Percentiles rank a stretch among this genome's conserved stretches.
These are phyloP conservation scores for Bryconaethiops microstoma DNA, from an alignment of 2,797 vertebrate species.

Conservation along the genomic window DNA sequence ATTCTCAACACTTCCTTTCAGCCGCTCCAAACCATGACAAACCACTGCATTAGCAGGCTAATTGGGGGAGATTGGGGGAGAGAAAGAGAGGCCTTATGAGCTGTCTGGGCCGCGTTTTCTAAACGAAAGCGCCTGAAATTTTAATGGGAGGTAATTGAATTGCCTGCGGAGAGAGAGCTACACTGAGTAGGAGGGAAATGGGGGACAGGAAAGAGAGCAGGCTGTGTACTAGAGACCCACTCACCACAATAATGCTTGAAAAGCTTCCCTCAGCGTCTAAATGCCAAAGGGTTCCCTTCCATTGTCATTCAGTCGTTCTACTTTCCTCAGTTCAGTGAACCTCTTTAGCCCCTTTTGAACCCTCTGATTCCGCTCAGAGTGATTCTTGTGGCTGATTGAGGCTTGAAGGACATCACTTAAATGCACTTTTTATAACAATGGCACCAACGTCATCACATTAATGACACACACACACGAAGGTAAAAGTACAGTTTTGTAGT, in stretches of 20 bases:
- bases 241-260: constrained; percentile 63
- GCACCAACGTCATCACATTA: neutral
- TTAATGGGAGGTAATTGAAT: constrained; percentile 78
- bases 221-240: constrained; percentile 62
- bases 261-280: constrained; percentile 58
- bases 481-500: neutral
- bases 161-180: constrained; percentile 60
- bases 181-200: constrained; percentile 23
- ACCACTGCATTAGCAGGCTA: constrained; percentile 73
- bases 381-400: neutral
- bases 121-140: constrained; percentile 75
- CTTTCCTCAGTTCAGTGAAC: constrained; percentile 43
- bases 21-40: constrained; percentile 70
- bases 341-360: neutral
- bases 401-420: neutral
- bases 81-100: constrained; percentile 67
- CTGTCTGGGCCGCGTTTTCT: constrained; percentile 68
- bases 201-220: constrained; percentile 48
- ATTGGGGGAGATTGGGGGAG: constrained; percentile 72
- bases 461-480: neutral
- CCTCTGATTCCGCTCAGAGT: neutral
- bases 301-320: constrained; percentile 61
- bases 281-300: constrained; percentile 61
- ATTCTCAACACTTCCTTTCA: constrained; percentile 63
- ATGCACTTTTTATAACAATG: neutral